Base-by-base conservation (phyloP, 2,888 invertebrate species). In the Gortyna flavago region DNA sequence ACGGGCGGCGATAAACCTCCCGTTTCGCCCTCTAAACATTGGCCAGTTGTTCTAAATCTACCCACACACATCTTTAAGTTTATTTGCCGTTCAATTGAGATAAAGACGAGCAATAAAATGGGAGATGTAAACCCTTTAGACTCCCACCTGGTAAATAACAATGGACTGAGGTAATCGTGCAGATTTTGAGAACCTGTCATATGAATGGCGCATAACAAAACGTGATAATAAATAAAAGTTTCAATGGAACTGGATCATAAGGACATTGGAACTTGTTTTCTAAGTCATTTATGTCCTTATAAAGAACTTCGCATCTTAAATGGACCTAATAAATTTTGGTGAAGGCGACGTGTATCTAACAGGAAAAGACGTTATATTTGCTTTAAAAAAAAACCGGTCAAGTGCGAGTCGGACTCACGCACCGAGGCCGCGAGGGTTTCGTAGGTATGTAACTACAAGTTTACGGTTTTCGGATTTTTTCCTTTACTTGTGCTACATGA, bases 131-230 rank as follows among this genome's bases (percentile, higher is more conserved):
- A 81, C 81, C 86, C 84, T 86, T 81, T 74, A 72, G n/a, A 79
- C 88, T 77, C 89, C 88, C 89, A 89, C 88, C 79, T 67, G 72
- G 7, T 64, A 79, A 83, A 87, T 82, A 84, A 83, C 86, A 84
- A 81, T 79, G 70, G 41, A 32, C 79, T 85, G 86, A 89, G 89
- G 79, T 85, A 85, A 85, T 74, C 86, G 54, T 59, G 65, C 67
- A 59, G 74, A 73, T 76, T 79, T 68, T 65, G 70, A 64, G 62
- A 81, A 64, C 59, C 54, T 57, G 72, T 85, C 83, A 70, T 61
- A 48, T 61, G 72, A 69, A 67, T 68, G 32, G 32, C 32, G 21
- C 64, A 77, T 59, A 77, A 75, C 59, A 70, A 77, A 75, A 75
- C 38, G 48, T 44, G 32, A 13, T 29, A 7, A 75, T 73, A 84